Conservation (phyloP, 2,113 vertebrate species). For the Pollimyrus isidori region DNA sequence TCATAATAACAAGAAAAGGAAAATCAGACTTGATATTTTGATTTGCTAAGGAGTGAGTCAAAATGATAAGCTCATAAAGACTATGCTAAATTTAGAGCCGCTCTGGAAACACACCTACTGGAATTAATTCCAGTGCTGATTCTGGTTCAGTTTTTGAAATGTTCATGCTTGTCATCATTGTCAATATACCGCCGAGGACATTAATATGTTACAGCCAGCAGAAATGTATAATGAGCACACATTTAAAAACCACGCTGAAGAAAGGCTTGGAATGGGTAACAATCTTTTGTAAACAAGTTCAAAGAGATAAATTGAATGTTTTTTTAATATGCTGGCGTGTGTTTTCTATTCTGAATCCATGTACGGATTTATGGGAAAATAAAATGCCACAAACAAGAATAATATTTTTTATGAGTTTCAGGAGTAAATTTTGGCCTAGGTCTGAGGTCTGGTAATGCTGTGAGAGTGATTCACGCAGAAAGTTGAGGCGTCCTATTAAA, state of each 20-base stretch:
- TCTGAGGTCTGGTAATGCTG: not conserved
- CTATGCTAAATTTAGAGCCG: not conserved
- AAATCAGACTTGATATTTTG: not conserved
- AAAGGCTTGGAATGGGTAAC: not conserved
- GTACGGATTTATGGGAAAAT: not conserved
- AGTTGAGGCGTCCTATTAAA: slow-evolving; percentile 16
- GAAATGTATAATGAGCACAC: not conserved
- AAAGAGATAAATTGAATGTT: not conserved
- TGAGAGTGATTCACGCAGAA: not conserved
- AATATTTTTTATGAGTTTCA: not conserved
- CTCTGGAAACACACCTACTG: not conserved
- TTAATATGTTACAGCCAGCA: not conserved
- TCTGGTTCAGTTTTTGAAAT: not conserved
- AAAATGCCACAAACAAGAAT: not conserved
- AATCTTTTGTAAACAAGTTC: not conserved
- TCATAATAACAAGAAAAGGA: not conserved
- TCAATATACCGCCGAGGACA: not conserved
- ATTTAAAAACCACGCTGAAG: not conserved
- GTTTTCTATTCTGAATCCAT: not conserved
- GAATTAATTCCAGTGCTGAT: not conserved
- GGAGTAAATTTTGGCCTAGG: not conserved
- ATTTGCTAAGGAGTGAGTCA: not conserved
- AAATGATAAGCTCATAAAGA: not conserved
- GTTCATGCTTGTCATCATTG: not conserved
- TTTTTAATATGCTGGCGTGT: not conserved